Conservation (phyloP, 2,113 vertebrate species). For the Bettongia penicillata region DNA sequence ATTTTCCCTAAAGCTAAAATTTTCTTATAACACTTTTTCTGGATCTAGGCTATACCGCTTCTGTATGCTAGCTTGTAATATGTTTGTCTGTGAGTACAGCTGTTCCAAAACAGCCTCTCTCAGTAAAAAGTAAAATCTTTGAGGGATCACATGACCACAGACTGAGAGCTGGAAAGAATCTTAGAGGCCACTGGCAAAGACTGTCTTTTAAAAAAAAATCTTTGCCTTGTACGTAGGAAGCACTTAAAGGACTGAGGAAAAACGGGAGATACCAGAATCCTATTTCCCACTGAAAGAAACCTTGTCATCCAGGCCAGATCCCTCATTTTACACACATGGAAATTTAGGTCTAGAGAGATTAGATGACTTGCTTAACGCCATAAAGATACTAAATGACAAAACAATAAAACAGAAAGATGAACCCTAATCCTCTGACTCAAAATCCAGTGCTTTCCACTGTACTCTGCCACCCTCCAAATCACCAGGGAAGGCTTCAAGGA, state of each 20-base stretch:
- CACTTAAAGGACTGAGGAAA: too few relatives aligned
- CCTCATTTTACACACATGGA: too few relatives aligned
- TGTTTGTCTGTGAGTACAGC: not conserved
- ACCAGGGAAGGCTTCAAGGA: not conserved
- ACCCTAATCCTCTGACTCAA: not conserved
- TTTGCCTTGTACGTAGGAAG: not conserved
- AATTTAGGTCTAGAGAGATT: not conserved
- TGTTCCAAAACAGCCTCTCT: not conserved
- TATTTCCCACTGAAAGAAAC: too few relatives aligned
- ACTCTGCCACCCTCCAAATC: not conserved
- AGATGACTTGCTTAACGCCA: not conserved
- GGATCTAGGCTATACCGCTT: not conserved
- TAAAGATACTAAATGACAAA: too few relatives aligned
- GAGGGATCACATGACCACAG: not conserved
- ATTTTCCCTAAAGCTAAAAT: not conserved
- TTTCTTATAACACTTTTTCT: not conserved
- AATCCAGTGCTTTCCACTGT: not conserved
- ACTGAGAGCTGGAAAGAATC: not conserved
- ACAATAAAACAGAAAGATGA: too few relatives aligned
- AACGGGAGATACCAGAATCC: too few relatives aligned
- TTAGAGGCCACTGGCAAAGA: not conserved
- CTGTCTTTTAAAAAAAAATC: not conserved
- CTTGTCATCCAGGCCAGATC: too few relatives aligned
- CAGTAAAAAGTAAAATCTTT: not conserved
- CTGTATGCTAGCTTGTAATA: not conserved